Percentiles rank a stretch among this genome's conserved stretches.
phyloP scores from a whole-genome alignment of 2,113 vertebrate species.

The Hemichromis elongatus region DNA sequence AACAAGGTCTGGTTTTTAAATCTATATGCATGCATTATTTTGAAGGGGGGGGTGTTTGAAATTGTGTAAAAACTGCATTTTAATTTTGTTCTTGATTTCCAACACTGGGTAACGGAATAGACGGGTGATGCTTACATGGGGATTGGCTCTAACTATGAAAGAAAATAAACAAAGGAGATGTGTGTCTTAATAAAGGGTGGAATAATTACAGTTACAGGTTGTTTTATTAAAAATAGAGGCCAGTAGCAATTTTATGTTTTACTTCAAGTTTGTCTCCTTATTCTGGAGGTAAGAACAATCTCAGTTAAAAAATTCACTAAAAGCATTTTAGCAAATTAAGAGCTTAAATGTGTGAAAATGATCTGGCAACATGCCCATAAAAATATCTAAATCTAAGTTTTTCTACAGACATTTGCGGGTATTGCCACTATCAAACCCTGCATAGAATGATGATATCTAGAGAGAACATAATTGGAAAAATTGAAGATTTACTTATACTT shows the following conservation, averaged over 20 bases:
- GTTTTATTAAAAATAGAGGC: neutral
- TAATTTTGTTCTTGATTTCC: neutral
- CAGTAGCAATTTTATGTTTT: neutral
- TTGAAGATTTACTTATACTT: neutral
- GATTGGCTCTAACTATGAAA: neutral
- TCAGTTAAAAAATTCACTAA: neutral
- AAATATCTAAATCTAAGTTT: neutral
- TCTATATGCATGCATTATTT: neutral
- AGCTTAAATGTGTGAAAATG: neutral
- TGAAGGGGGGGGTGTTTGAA: neutral
- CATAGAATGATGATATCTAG: neutral
- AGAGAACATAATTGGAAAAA: neutral
- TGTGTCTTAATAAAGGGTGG: neutral
- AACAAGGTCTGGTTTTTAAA: slow-evolving; percentile 84
- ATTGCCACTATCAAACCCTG: neutral
- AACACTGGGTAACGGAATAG: neutral
- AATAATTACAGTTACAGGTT: neutral
- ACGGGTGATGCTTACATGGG: neutral
- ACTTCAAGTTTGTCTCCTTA: neutral
- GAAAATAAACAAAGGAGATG: neutral
- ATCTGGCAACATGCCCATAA: neutral
- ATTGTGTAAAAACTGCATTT: neutral
- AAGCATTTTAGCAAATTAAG: neutral
- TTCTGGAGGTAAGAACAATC: neutral
- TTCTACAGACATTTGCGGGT: neutral